Conservation (phyloP, 2,113 vertebrate species). For the Gymnarchus niloticus region DNA sequence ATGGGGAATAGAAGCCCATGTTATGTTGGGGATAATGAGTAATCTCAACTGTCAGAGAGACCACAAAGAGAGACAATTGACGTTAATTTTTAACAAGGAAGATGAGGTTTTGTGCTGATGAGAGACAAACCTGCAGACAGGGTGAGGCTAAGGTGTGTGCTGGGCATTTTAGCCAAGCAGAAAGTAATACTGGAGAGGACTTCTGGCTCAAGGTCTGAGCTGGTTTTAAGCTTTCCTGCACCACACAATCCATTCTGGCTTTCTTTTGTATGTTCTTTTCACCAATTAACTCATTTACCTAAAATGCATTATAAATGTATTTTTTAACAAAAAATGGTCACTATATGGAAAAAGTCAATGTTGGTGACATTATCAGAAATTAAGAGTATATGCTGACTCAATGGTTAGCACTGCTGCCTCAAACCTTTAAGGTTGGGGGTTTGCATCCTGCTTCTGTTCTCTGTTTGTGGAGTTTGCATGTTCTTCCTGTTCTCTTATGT, state of each 20-base stretch:
- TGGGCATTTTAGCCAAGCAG: neutral
- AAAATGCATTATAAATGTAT: too few relatives aligned
- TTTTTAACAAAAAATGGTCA: too few relatives aligned
- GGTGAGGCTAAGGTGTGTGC: neutral
- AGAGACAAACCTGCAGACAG: constrained; percentile 39
- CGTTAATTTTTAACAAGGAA: constrained; percentile 68
- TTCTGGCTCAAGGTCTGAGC: neutral
- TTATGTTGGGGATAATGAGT: constrained; percentile 36
- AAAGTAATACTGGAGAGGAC: too few relatives aligned
- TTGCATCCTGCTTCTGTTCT: too few relatives aligned
- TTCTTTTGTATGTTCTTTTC: neutral
- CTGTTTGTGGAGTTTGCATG: too few relatives aligned
- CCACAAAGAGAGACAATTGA: constrained; percentile 41
- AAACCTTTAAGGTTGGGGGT: too few relatives aligned
- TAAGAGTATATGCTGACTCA: too few relatives aligned
- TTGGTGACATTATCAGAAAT: too few relatives aligned
- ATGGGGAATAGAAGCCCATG: neutral
- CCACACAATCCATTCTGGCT: neutral
- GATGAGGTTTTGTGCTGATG: constrained; percentile 65
- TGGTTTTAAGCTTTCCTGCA: neutral
- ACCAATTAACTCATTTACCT: too few relatives aligned
- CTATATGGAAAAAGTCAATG: too few relatives aligned
- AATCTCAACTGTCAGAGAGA: constrained; percentile 27
- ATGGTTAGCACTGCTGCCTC: too few relatives aligned
- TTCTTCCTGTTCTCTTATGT: too few relatives aligned